Percentiles rank a stretch among this genome's conserved stretches.
These are phyloP conservation scores for Anthrax anthrax DNA, from an alignment of 2,888 invertebrate species.

Conservation along the genomic window DNA sequence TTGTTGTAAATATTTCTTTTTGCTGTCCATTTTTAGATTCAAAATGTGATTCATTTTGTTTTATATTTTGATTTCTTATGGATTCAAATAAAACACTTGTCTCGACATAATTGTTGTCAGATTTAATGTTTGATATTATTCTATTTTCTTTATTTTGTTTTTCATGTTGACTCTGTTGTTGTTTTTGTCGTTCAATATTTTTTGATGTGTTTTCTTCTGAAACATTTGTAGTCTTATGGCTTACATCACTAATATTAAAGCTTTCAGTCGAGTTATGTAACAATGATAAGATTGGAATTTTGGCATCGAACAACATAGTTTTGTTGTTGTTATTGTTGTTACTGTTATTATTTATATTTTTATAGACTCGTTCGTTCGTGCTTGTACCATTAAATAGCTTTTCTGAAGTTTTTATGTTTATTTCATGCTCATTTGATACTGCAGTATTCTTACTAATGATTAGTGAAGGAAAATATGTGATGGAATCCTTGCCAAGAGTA, in stretches of 20 bases:
- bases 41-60: not conserved
- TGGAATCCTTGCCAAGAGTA: conserved; percentile 1
- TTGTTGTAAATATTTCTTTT: not conserved
- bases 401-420: conserved; percentile 1
- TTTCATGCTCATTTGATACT: conserved; percentile 3
- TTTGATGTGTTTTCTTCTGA: not conserved
- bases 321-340: not conserved
- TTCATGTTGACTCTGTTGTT: not conserved
- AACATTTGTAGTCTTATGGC: not conserved
- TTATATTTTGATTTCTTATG: not conserved
- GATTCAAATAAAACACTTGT: conserved; percentile 7
- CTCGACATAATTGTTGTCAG: conserved; percentile 16
- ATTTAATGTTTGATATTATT: conserved; percentile 5
- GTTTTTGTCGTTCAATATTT: conserved; percentile 1
- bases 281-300: conserved; percentile 4
- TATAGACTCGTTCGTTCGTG: not conserved
- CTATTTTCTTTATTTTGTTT: not conserved
- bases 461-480: not conserved
- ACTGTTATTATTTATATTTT: not conserved
- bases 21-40: not conserved
- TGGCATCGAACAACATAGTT: not conserved
- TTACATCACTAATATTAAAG: not conserved
- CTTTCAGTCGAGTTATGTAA: not conserved
- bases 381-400: not conserved
- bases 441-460: not conserved